phyloP scores from a whole-genome alignment of 2,797 vertebrate species.

The Pachyuromys duprasi region DNA sequence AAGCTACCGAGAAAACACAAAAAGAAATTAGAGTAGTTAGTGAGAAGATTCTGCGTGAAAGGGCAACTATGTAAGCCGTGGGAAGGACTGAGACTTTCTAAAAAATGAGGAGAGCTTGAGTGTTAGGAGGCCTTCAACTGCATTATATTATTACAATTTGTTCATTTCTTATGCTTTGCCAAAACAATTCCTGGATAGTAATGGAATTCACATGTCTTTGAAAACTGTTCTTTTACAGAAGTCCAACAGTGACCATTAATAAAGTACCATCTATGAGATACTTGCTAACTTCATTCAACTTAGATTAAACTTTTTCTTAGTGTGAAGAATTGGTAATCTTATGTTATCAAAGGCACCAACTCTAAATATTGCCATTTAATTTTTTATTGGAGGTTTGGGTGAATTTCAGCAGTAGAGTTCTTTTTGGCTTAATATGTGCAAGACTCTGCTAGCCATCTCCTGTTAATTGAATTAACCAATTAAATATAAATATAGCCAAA shows the following conservation, averaged over 20 bases:
- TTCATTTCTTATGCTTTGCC: background rate
- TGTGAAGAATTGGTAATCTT: background rate
- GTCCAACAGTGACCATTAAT: background rate
- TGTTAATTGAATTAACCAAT: background rate
- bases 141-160: background rate
- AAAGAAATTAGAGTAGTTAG: background rate
- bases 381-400: background rate
- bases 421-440: background rate
- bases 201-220: background rate
- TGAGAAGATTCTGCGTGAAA: fast-evolving
- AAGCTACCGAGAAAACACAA: background rate
- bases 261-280: background rate
- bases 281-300: background rate
- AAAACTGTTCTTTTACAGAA: conserved; percentile 19
- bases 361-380: background rate
- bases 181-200: background rate
- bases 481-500: conserved; percentile 9
- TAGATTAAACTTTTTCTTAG: background rate
- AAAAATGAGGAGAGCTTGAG: background rate
- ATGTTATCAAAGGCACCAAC: background rate
- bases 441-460: background rate
- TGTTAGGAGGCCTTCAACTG: background rate
- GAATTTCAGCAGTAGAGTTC: background rate
- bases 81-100: background rate
- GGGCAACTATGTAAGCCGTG: background rate